phyloP scores from a whole-genome alignment of 2,888 invertebrate species.

The Diplolepis rosae region DNA sequence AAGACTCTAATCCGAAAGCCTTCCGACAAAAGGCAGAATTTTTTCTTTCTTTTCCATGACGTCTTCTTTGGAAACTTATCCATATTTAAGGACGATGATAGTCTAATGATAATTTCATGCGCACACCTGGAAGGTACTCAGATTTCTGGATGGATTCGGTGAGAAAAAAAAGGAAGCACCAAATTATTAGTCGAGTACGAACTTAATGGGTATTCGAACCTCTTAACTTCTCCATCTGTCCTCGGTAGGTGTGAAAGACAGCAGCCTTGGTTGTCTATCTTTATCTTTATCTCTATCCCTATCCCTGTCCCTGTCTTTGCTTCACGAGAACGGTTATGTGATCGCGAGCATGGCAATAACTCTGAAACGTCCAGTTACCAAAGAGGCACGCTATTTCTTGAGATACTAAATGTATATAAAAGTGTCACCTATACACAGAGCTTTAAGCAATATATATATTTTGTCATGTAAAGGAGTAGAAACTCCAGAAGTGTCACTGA shows the following conservation, averaged over 20 bases:
- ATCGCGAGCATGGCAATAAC: constrained; percentile 54
- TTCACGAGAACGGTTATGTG: constrained; percentile 38
- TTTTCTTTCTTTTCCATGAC: neutral
- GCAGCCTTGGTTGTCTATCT: constrained; percentile 16
- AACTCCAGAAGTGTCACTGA: constrained; percentile 71
- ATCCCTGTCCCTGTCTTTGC: neutral
- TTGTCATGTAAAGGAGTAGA: constrained; percentile 63
- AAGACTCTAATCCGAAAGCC: no score
- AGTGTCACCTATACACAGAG: constrained; percentile 34
- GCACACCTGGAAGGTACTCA: constrained; percentile 6
- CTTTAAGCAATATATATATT: constrained; percentile 61
- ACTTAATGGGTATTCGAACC: constrained; percentile 8
- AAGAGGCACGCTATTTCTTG: constrained; percentile 50
- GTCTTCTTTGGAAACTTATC: neutral
- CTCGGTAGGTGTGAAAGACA: constrained; percentile 25
- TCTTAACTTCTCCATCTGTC: constrained; percentile 10
- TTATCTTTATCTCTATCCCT: constrained; percentile 28
- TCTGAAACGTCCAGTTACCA: constrained; percentile 57
- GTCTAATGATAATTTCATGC: neutral
- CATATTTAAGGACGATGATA: neutral
- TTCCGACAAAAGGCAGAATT: no score
- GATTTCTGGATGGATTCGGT: neutral
- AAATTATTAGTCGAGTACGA: constrained; percentile 6
- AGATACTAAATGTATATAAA: constrained; percentile 40
- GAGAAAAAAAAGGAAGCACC: constrained; percentile 12